Conservation (phyloP, 2,888 invertebrate species). For the Microdon myrmicae region DNA sequence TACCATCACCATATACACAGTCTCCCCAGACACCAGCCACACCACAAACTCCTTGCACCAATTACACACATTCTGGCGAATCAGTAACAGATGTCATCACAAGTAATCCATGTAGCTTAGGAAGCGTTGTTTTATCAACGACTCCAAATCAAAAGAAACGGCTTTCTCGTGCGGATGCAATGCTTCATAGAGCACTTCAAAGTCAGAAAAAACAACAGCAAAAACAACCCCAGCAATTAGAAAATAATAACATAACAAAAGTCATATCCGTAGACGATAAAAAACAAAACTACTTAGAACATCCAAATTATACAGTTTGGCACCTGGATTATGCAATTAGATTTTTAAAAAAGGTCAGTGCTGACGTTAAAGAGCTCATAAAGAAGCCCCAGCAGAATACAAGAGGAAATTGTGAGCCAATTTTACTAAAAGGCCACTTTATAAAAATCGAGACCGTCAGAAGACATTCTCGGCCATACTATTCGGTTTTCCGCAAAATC, state of each 20-base stretch:
- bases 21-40: constrained; percentile 59
- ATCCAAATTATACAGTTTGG: constrained; percentile 69
- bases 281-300: constrained; percentile 30
- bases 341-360: constrained; percentile 74
- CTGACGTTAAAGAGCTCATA: constrained; percentile 59
- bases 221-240: constrained; percentile 25
- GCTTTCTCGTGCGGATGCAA: constrained; percentile 77
- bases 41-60: constrained; percentile 58
- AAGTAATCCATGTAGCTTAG: constrained; percentile 26
- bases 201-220: constrained; percentile 45
- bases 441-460: constrained; percentile 74
- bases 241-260: constrained; percentile 18
- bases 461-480: constrained; percentile 64
- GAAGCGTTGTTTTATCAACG: constrained; percentile 16
- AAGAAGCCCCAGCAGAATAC: constrained; percentile 51
- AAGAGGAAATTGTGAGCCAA: constrained; percentile 65
- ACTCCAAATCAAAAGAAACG: constrained; percentile 54
- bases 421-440: constrained; percentile 74
- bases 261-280: constrained; percentile 16
- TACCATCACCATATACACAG: constrained; percentile 43
- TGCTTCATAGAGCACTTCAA: constrained; percentile 76
- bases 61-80: constrained; percentile 41
- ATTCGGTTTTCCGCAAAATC: constrained; percentile 62
- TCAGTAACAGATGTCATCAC: constrained; percentile 43
- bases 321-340: constrained; percentile 71